These are phyloP conservation scores for Epiperipatus broadwayi DNA, from an alignment of 2,888 invertebrate genomes.

Conservation along the genomic window DNA sequence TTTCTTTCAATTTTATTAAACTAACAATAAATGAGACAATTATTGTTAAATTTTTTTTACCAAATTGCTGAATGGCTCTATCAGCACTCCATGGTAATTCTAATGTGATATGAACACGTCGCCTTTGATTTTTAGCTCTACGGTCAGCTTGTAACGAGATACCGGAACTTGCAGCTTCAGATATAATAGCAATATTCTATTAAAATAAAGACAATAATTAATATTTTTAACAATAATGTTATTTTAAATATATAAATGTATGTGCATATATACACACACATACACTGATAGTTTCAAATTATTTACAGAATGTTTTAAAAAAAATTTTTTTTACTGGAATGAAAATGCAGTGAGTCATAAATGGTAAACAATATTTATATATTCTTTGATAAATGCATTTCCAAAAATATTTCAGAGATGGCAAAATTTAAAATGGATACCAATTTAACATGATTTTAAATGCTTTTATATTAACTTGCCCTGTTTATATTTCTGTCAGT, in stretches of 20 bases:
- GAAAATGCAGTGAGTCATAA: too few species aligned
- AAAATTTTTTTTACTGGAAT: background rate
- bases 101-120: constrained; percentile 90
- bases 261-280: background rate
- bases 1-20: too few species aligned
- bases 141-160: constrained; percentile 90
- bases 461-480: too few species aligned
- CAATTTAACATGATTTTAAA: too few species aligned
- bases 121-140: constrained; percentile 71
- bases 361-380: too few species aligned
- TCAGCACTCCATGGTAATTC: constrained; percentile 99
- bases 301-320: constrained; percentile 1
- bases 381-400: too few species aligned
- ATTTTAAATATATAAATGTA: constrained; percentile 1
- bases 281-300: background rate
- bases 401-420: too few species aligned
- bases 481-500: too few species aligned
- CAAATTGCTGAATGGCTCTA: constrained; percentile 96
- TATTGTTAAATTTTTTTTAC: constrained; percentile 35
- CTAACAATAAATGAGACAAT: too few species aligned
- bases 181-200: constrained; percentile 79
- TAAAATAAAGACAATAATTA: constrained; percentile 7
- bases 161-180: constrained; percentile 95
- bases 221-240: background rate
- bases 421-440: too few species aligned